Conservation (phyloP, 2,113 vertebrate genomes). For the Arothron firmamentum region DNA sequence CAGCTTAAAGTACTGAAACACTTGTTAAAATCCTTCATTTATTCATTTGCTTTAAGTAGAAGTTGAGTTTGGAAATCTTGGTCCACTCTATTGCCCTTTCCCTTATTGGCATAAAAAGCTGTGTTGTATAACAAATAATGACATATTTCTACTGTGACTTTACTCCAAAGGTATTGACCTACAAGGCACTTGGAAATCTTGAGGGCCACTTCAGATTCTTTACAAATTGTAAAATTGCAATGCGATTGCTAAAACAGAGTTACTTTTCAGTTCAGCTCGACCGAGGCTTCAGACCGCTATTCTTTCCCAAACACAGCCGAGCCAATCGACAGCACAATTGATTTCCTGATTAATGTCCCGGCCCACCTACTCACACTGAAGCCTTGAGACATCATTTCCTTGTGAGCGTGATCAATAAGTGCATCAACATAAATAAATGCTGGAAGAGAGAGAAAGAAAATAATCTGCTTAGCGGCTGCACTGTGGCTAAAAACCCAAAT, state of each 20-base stretch:
- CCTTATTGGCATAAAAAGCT: no score
- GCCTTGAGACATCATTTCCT: slow-evolving; percentile 83
- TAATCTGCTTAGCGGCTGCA: slow-evolving; percentile 27
- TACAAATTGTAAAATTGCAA: slow-evolving; percentile 42
- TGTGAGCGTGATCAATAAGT: slow-evolving; percentile 82
- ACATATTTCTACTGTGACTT: neutral
- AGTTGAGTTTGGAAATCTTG: no score
- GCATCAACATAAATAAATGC: slow-evolving; percentile 78
- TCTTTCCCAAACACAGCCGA: slow-evolving; percentile 68
- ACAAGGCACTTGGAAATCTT: slow-evolving; percentile 5
- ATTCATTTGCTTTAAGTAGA: neutral
- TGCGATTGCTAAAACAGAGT: slow-evolving; percentile 49
- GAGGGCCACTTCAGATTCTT: slow-evolving; percentile 24
- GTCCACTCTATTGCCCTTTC: no score
- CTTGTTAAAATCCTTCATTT: neutral
- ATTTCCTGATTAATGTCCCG: slow-evolving; percentile 89
- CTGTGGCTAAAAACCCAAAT: slow-evolving; percentile 27
- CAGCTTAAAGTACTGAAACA: no score
- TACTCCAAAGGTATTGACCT: neutral
- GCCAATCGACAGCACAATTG: slow-evolving; percentile 80
- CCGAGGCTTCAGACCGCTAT: slow-evolving; percentile 64
- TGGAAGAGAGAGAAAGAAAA: slow-evolving; percentile 45
- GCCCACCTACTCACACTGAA: slow-evolving; percentile 73
- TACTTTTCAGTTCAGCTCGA: slow-evolving; percentile 56
- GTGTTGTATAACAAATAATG: no score